A percentile compares a stretch with the other conserved stretches of the same genome.
These are phyloP conservation scores for Dilophus febrilis DNA, from an alignment of 2,888 invertebrate genomes.

Conservation along the genomic window DNA sequence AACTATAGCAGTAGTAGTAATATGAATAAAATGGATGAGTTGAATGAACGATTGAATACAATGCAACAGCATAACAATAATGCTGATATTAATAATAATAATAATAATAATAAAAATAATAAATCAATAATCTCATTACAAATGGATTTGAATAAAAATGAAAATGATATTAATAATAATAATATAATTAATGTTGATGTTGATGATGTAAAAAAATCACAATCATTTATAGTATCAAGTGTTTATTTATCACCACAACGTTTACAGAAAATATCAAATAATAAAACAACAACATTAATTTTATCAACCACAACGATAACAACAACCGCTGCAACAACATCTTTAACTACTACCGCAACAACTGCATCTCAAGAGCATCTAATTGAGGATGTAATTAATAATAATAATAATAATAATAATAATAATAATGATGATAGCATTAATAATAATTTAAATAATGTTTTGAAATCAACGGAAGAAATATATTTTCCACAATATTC, in stretches of 20 bases:
- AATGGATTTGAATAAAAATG: conserved; percentile 10
- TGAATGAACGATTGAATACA: conserved; percentile 29
- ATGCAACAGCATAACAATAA: conserved; percentile 11
- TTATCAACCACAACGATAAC: neutral
- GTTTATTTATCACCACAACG: conserved; percentile 2
- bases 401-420: neutral
- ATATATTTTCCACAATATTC: conserved; percentile 11
- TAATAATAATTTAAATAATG: too few relatives aligned
- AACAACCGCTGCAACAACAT: neutral
- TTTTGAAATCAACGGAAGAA: too few relatives aligned
- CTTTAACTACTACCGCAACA: neutral
- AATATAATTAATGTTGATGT: conserved; percentile 3
- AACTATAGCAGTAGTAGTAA: conserved; percentile 33
- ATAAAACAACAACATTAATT: too few relatives aligned
- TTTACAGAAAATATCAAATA: neutral
- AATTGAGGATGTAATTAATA: conserved; percentile 3
- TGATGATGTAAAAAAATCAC: neutral
- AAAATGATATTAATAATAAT: conserved; percentile 15
- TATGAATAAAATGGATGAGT: conserved; percentile 32
- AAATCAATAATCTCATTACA: too few relatives aligned
- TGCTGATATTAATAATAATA: conserved; percentile 15
- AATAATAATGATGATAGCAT: neutral
- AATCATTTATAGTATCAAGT: neutral
- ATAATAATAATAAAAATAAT: conserved; percentile 3
- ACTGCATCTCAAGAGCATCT: too few relatives aligned